Conservation (phyloP, 2,888 invertebrate genomes). For the Panopea generosa region DNA sequence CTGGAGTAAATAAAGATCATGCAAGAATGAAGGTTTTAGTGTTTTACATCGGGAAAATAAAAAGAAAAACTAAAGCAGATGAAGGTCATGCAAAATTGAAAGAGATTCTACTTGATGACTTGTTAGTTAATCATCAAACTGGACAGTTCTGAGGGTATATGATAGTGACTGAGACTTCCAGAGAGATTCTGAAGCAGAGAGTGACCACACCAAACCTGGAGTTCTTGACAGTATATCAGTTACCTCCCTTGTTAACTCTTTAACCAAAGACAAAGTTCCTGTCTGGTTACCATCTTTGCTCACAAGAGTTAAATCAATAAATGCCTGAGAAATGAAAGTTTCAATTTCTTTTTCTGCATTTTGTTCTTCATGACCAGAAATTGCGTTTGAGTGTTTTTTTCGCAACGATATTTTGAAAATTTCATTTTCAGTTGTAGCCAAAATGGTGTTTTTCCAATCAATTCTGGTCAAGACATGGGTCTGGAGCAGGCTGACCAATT, state of each 20-base stretch:
- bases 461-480: slow-evolving; percentile 72
- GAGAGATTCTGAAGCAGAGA: slow-evolving; percentile 53
- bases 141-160: slow-evolving; percentile 43
- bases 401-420: slow-evolving; percentile 64
- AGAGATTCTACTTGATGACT: no score
- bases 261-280: slow-evolving; percentile 60
- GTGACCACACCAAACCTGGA: slow-evolving; percentile 74
- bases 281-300: slow-evolving; percentile 38
- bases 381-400: slow-evolving; percentile 20
- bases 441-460: slow-evolving; percentile 80
- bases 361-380: slow-evolving; percentile 24
- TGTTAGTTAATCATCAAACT: slow-evolving; percentile 20
- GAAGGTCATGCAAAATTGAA: no score
- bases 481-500: slow-evolving; percentile 71
- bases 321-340: background rate
- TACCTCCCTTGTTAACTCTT: slow-evolving; percentile 70
- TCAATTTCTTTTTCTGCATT: slow-evolving; percentile 34
- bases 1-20: no score
- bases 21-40: no score
- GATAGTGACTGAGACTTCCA: slow-evolving; percentile 58
- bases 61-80: no score
- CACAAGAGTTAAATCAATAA: slow-evolving; percentile 40
- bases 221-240: slow-evolving; percentile 65
- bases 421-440: slow-evolving; percentile 71
- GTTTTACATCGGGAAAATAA: no score